Evolutionary conservation across 2,113 vertebrate genomes (phyloP), one percentile per base, ranked within the genome.

Genomic region (Ancistrus triradiatus): DNA sequence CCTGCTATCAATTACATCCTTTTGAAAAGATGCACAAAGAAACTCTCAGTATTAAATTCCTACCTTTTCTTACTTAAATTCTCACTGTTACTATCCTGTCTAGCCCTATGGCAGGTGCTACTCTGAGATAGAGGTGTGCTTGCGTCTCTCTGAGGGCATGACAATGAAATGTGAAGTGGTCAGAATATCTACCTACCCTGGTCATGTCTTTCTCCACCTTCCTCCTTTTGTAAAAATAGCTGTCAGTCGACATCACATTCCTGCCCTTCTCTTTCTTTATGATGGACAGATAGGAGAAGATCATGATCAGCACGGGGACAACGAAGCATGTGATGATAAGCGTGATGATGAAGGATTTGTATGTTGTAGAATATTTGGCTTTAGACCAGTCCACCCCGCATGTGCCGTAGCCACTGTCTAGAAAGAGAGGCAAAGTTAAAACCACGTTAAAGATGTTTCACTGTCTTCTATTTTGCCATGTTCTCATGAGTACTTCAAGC

Each of bases 341-440:
- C 51, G 83, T 86, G 43, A 89, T 2, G 10, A 89, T 87, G 69
- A 87, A 90, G 61, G 84, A 89, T 48, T 88, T 84, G 77, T 87
- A 86, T 58, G 87, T 57, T 1, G 77, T 77, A 0, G 91, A 93
- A 75, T 80, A 89, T 67, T 64, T 86, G 7, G 90, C 89, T 73
- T 89, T 90, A 59, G 85, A 79, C 91, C 91, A 92, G 77, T 91
- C 89, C 8, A 89, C 85, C 73, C 91, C 86, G 78, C 83, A 91
- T 1, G 88, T 92, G 6, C 89, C 86, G 0, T 90, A 91, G 13
- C 86, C 88, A 0, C 80, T 86, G 69, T 90, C 89, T 91, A 19
- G 6, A 42, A 42, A 42, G 3, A 31, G 27, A 31, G 27, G 3
- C 3, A 31, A 42, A 47, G 44, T 24, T n/a, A 49, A 49, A 9